phyloP scores from a whole-genome alignment of 2,888 invertebrate genomes.

The Noctua pronuba region DNA sequence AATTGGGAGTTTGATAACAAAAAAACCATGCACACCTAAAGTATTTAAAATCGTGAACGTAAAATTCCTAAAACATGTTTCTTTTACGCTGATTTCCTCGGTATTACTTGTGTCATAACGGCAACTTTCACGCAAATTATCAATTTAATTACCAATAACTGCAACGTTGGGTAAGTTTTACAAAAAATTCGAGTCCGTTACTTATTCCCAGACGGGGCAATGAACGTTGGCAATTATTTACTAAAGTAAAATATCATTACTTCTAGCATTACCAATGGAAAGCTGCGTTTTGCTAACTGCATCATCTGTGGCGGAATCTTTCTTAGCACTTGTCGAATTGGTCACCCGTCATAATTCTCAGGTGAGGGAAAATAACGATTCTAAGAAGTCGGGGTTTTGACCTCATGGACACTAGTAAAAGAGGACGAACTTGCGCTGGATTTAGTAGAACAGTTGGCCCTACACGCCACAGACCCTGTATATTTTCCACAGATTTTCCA shows the following conservation, averaged over 20 bases:
- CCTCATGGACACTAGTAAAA: not conserved
- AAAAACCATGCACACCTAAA: not conserved
- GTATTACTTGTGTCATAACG: conserved; percentile 52
- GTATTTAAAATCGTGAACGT: conserved; percentile 20
- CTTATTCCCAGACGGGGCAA: conserved; percentile 27
- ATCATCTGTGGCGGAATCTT: not conserved
- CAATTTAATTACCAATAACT: conserved; percentile 60
- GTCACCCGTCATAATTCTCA: not conserved
- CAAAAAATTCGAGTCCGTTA: conserved; percentile 43
- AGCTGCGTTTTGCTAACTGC: not conserved
- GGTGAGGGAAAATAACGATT: not conserved
- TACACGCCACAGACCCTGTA: not conserved
- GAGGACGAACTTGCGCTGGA: not conserved
- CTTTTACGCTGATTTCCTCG: conserved; percentile 14
- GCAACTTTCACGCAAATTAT: conserved; percentile 59
- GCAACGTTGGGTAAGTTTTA: conserved; percentile 57
- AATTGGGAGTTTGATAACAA: not conserved
- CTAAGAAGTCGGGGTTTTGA: not conserved
- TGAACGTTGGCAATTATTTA: conserved; percentile 35
- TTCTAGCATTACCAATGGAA: not conserved
- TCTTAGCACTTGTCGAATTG: not conserved
- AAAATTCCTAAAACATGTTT: conserved; percentile 37
- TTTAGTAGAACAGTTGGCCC: not conserved
- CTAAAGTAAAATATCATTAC: conserved; percentile 34
- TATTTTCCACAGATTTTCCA: not conserved